Evolutionary conservation across 2,797 vertebrate genomes (phyloP).

Genomic region (Poecilia picta): DNA sequence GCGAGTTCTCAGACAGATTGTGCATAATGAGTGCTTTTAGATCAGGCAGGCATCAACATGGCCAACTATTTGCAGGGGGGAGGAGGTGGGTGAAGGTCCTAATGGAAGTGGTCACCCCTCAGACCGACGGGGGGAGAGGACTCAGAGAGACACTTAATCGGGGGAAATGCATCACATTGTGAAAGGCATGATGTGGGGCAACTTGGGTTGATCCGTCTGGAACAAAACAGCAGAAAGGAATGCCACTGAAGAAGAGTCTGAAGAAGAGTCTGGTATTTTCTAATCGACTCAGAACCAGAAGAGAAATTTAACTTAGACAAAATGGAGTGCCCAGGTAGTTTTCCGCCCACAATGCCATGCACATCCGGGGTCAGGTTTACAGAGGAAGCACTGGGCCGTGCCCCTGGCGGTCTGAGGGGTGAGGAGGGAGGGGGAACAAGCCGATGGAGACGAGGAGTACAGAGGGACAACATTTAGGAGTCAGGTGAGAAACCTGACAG

Average conservation of each 20-base stretch:
- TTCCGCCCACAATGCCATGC: conserved; percentile 89
- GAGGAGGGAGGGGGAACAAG: conserved; percentile 91
- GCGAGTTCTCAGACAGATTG: conserved; percentile 79
- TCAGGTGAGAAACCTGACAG: conserved; percentile 67
- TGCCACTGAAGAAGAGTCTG: conserved; percentile 29
- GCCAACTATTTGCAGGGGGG: conserved; percentile 85
- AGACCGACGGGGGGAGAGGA: conserved; percentile 81
- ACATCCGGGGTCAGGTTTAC: conserved; percentile 75
- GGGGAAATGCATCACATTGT: conserved; percentile 83
- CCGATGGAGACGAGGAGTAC: conserved; percentile 85
- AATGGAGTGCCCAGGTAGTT: conserved; percentile 84
- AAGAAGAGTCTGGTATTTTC: conserved; percentile 36
- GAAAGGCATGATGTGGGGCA: conserved; percentile 81
- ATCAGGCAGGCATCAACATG: conserved; percentile 93
- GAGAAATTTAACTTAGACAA: conserved; percentile 40
- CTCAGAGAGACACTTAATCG: conserved; percentile 75
- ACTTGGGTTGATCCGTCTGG: conserved; percentile 55
- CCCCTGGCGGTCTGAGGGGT: conserved; percentile 88
- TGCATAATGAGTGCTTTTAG: conserved; percentile 65
- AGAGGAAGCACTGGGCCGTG: conserved; percentile 57
- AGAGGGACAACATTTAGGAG: conserved; percentile 76
- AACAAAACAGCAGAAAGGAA: conserved; percentile 36
- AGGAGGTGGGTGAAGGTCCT: conserved; percentile 82
- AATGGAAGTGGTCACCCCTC: conserved; percentile 94
- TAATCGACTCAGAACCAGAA: conserved; percentile 35